These are phyloP conservation scores for Eucriotettix oculatus DNA, from an alignment of 2,888 invertebrate species.

Conservation along the genomic window DNA sequence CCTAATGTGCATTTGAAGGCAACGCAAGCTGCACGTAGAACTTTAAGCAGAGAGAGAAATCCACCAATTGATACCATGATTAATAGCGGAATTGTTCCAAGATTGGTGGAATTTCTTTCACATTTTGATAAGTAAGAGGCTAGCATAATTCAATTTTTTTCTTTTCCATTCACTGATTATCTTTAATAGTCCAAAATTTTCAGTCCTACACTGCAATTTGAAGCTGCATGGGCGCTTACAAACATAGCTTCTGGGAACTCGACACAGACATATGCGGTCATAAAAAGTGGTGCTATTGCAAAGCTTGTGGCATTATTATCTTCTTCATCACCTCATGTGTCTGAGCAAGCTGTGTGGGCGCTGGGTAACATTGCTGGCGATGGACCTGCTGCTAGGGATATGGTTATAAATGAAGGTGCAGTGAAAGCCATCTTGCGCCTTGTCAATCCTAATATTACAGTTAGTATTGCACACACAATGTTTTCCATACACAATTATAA, in stretches of 20 bases:
- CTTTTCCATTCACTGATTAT: not conserved
- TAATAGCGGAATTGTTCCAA: constrained; percentile 63
- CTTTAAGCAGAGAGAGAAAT: constrained; percentile 73
- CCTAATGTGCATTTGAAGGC: constrained; percentile 40
- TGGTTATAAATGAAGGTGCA: constrained; percentile 54
- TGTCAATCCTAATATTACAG: constrained; percentile 41
- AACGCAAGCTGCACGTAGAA: constrained; percentile 69
- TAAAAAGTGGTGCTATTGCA: constrained; percentile 72
- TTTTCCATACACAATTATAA: too few relatives aligned
- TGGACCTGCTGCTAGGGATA: constrained; percentile 62
- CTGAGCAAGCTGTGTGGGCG: constrained; percentile 94
- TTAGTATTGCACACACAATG: constrained; percentile 17
- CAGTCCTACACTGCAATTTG: constrained; percentile 71
- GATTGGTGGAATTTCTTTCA: constrained; percentile 60
- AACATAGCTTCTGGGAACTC: constrained; percentile 93
- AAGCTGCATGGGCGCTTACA: constrained; percentile 93
- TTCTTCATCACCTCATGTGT: constrained; percentile 48
- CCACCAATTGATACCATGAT: constrained; percentile 85
- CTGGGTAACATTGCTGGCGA: constrained; percentile 95
- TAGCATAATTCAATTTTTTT: not conserved
- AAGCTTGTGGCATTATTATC: constrained; percentile 56
- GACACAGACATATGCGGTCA: constrained; percentile 76
- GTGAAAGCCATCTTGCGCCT: constrained; percentile 53
- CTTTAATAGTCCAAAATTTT: constrained; percentile 11
- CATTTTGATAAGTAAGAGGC: constrained; percentile 48